These are phyloP conservation scores for Charanyca ferruginea DNA, from an alignment of 2,888 invertebrate species.

Conservation along the genomic window DNA sequence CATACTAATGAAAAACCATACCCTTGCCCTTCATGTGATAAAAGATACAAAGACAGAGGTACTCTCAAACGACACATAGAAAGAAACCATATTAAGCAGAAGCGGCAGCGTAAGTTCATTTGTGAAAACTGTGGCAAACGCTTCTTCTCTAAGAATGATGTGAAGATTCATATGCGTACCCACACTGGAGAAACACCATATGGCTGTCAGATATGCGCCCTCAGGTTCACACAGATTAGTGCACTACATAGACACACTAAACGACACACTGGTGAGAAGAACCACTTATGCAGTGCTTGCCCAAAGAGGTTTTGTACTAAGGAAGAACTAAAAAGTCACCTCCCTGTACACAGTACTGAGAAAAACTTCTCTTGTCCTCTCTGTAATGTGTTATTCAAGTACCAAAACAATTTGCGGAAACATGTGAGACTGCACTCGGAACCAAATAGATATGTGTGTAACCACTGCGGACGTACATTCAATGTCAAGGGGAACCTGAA, in stretches of 20 bases:
- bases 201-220: slow-evolving; percentile 76
- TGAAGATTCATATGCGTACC: slow-evolving; percentile 80
- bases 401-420: slow-evolving; percentile 87
- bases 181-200: slow-evolving; percentile 87
- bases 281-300: slow-evolving; percentile 77
- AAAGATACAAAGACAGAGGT: slow-evolving; percentile 78
- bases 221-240: slow-evolving; percentile 79
- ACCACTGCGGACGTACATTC: slow-evolving; percentile 84
- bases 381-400: slow-evolving; percentile 88
- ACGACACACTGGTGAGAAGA: slow-evolving; percentile 77
- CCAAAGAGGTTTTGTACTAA: slow-evolving; percentile 81
- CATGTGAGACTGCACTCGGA: slow-evolving; percentile 84
- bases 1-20: slow-evolving; percentile 79
- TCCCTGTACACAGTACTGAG: slow-evolving; percentile 76
- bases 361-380: slow-evolving; percentile 79
- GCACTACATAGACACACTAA: slow-evolving; percentile 77
- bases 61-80: slow-evolving; percentile 78
- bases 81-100: slow-evolving; percentile 72
- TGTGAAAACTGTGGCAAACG: slow-evolving; percentile 86
- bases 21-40: slow-evolving; percentile 77
- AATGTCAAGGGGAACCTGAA: slow-evolving; percentile 87
- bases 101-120: slow-evolving; percentile 76
- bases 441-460: slow-evolving; percentile 79
- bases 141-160: slow-evolving; percentile 79
- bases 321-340: slow-evolving; percentile 79